Evolutionary conservation across 2,113 vertebrate genomes (phyloP), one percentile per base, ranked within the genome.

Genomic region (Colistium nudipinnis): DNA sequence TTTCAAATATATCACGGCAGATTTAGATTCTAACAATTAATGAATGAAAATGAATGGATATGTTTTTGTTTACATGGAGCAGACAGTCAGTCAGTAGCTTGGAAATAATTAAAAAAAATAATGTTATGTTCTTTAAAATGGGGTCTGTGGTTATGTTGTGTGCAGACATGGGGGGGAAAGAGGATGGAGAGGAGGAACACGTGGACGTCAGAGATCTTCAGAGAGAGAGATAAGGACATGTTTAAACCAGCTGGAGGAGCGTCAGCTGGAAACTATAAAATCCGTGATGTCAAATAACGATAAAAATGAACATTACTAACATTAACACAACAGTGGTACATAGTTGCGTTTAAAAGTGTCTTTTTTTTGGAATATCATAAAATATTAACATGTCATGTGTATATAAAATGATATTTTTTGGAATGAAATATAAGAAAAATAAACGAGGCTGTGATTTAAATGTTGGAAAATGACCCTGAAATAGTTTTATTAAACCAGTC

Each of bases 401-500:
- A 63, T 20, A 30, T 4, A 44, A 22, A 3, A 41, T 51, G 55
- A 19, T 1, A 67, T 7, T 68, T n/a, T 62, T 44, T 17, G 63
- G 25, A 69, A 17, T 1, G 13, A 41, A 78, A 45, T 45, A 17
- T 7, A 6, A 17, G n/a, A 27, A 48, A n/a, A 25, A 38, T 41
- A n/a, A 52, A 66, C 38, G 9, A 12, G 13, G 24, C 30, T 38
- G 30, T 45, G 27, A 11, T 19, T 24, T 0, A 25, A 6, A 12
- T 9, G 33, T 11, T 35, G 10, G 28, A 79, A 61, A 76, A 28
- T 30, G 28, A 16, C 13, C 27, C 22, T 48, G 10, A 48, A 54
- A 55, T 16, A 31, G 38, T 20, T 20, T 12, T 27, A 41, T 39
- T 48, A 3, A 45, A 25, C 12, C 14, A 20, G 25, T 11, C 6